These are phyloP conservation scores for Holocentrus rufus DNA, from an alignment of 2,797 vertebrate genomes.

Conservation along the genomic window DNA sequence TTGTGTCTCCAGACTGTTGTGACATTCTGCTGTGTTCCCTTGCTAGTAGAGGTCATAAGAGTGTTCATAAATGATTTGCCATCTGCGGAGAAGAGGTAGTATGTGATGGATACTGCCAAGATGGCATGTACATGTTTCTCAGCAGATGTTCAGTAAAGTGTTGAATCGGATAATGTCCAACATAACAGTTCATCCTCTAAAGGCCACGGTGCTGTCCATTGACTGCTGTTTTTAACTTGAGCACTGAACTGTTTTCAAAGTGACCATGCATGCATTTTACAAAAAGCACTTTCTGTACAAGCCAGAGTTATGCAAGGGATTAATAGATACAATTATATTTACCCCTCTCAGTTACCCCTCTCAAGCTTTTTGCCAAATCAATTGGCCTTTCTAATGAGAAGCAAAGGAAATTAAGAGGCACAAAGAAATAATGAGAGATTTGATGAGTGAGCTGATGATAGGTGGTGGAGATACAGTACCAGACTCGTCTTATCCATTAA, in stretches of 20 bases:
- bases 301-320: too few relatives aligned
- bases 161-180: too few relatives aligned
- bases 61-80: too few relatives aligned
- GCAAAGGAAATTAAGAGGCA: background rate
- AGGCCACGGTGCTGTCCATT: background rate
- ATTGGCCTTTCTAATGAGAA: background rate
- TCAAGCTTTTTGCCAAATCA: background rate
- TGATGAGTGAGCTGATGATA: constrained; percentile 6
- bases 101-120: too few relatives aligned
- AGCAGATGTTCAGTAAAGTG: too few relatives aligned
- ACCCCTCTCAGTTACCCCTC: background rate
- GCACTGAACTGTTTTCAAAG: background rate
- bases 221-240: background rate
- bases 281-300: background rate
- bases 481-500: too few relatives aligned
- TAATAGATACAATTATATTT: constrained; percentile 1
- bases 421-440: background rate
- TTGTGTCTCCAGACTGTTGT: too few relatives aligned
- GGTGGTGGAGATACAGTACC: constrained; percentile 6
- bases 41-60: too few relatives aligned
- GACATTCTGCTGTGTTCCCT: too few relatives aligned
- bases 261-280: background rate
- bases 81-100: too few relatives aligned
- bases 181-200: background rate
- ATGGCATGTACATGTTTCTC: too few relatives aligned